Evolutionary conservation across 1,140 invertebrate species (phyloP).

Genomic region (Dufourea novaeangliae): DNA sequence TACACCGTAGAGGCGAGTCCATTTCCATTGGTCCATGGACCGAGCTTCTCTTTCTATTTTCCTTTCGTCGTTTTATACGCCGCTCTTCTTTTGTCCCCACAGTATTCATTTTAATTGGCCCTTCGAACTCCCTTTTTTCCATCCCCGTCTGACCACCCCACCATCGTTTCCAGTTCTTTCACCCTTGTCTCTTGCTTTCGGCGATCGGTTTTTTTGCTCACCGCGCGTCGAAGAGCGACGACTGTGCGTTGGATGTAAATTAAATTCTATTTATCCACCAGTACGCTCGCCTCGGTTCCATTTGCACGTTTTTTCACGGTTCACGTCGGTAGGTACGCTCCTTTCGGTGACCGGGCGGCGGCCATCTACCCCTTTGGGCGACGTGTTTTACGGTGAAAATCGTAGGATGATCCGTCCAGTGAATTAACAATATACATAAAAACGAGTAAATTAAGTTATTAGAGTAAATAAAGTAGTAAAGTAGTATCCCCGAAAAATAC

Average conservation of each 20-base stretch:
- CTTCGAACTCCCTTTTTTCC: constrained; percentile 2
- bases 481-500: too few species aligned
- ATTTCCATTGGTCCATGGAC: constrained; percentile 55
- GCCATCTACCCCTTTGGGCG: not conserved
- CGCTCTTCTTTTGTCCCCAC: constrained; percentile 12
- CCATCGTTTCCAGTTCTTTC: not conserved
- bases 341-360: not conserved
- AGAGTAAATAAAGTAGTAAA: too few species aligned
- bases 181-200: too few species aligned
- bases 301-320: not conserved
- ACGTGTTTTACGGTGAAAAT: constrained; percentile 31
- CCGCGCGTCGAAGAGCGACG: not conserved
- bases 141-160: not conserved
- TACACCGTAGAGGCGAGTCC: constrained; percentile 37
- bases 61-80: constrained; percentile 13
- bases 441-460: too few species aligned
- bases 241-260: constrained; percentile 39
- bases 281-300: not conserved
- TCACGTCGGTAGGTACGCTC: constrained; percentile 1
- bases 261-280: constrained; percentile 41
- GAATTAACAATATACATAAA: too few species aligned
- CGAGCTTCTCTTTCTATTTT: constrained; percentile 21
- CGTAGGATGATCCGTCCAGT: too few species aligned
- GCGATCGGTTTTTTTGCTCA: too few species aligned
- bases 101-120: constrained; percentile 39